A percentile compares a stretch with the other conserved stretches of the same genome.
Evolutionary conservation across 2,888 invertebrate genomes (phyloP).

Genomic region (Drosophila falleni): DNA sequence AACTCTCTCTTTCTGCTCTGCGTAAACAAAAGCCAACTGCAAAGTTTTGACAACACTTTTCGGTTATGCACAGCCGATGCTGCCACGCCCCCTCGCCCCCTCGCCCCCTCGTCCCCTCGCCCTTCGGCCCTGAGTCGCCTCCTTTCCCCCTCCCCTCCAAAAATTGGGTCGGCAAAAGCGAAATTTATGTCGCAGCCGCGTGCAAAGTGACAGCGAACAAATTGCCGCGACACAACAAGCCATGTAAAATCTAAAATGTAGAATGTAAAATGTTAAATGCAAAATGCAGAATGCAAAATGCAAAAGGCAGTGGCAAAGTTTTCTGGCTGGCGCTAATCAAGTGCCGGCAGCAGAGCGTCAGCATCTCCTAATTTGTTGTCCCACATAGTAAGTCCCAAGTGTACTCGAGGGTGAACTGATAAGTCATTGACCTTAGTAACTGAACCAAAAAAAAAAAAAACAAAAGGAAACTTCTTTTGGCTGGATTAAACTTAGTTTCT

Average conservation of each 20-base stretch:
- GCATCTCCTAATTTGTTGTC: conserved; percentile 28
- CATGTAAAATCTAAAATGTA: conserved; percentile 44
- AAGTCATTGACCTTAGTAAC: neutral
- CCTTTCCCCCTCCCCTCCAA: conserved; percentile 14
- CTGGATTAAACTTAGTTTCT: too few relatives aligned
- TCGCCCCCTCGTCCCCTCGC: neutral
- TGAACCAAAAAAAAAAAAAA: too few relatives aligned
- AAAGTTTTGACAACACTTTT: conserved; percentile 77
- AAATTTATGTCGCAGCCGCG: conserved; percentile 79
- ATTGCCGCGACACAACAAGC: conserved; percentile 71
- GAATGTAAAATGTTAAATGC: conserved; percentile 39
- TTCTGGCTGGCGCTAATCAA: conserved; percentile 57
- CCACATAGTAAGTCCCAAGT: neutral
- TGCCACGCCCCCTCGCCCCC: conserved; percentile 12
- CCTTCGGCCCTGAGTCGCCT: neutral
- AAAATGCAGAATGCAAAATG: conserved; percentile 37
- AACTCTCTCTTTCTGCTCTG: conserved; percentile 6
- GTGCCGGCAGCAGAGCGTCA: conserved; percentile 25
- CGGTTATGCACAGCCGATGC: conserved; percentile 63
- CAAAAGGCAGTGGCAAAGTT: conserved; percentile 42
- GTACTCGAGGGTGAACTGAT: neutral
- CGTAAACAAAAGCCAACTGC: conserved; percentile 78
- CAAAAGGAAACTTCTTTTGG: too few relatives aligned
- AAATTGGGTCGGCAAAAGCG: conserved; percentile 77
- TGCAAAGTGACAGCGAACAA: conserved; percentile 78